Base-by-base conservation (phyloP, 2,888 invertebrate species). In the Eurytoma californica region DNA sequence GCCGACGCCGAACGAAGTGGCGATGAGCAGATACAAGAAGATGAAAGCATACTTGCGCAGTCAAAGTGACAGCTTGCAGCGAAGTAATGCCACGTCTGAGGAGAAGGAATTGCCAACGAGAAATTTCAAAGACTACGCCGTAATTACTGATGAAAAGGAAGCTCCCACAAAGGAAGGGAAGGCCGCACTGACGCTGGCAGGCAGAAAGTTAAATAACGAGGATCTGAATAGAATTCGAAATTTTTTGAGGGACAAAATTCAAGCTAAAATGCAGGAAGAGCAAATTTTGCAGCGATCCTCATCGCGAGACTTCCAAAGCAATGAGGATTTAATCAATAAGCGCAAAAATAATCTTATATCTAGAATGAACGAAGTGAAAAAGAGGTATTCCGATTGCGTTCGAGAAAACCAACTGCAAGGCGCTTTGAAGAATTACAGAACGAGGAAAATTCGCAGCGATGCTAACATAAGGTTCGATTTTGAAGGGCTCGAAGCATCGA, bases 361-460 rank as follows among this genome's bases (percentile, higher is more conserved):
- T 2, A 39, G 51, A 47, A 14, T 18, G 4, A 53, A 51, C 13
- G 84, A 83, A 3, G 83, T 85, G n/a, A 82, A 73, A 65, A 85
- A 85, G 70, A 83, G 86, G 67, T 82, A 84, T 67, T 87, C 87
- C 18, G 85, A 87, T 20, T 80, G 28, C 61, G 24, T 82, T 57
- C 53, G 72, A 70, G 60, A 30, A 1, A 16, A 63, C 14, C 66
- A 58, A 13, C 16, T 49, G 20, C 47, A 4, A 20, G 55, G 80
- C 72, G 73, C 83, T 55, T 77, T 72, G 2, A 79, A 61, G 28
- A 83, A 84, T 78, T 86, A 88, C 72, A 83, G 84, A 0, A 84
- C 86, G 5, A 83, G 87, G 47, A 87, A 87, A 77, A 85, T 84
- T 18, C 85, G 85, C 57, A 89, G 87, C 72, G 87, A 88, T 28